These are phyloP conservation scores for Trissoscelio sp. DNA, from an alignment of 2,888 invertebrate species.

Conservation along the genomic window DNA sequence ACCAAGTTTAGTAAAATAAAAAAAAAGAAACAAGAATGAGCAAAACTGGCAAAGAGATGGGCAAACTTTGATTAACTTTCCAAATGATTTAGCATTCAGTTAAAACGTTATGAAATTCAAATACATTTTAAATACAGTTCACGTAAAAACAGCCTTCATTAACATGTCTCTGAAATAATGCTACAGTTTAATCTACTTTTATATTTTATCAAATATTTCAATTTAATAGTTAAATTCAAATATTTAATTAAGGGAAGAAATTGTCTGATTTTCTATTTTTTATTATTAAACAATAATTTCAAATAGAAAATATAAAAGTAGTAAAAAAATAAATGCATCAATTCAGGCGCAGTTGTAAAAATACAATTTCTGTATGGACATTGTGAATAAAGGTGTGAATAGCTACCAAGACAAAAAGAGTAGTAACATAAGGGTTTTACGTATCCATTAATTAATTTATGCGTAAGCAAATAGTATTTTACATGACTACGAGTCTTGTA, in stretches of 20 bases:
- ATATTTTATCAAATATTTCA: constrained; percentile 2
- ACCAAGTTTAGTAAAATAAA: constrained; percentile 43
- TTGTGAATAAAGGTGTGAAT: constrained; percentile 53
- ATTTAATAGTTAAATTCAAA: background rate
- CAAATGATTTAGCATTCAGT: constrained; percentile 40
- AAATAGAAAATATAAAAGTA: constrained; percentile 47
- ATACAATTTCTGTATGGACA: constrained; percentile 33
- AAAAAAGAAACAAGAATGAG: constrained; percentile 37
- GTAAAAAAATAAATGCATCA: constrained; percentile 31
- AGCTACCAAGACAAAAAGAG: constrained; percentile 55
- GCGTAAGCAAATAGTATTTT: constrained; percentile 60
- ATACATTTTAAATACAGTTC: constrained; percentile 26
- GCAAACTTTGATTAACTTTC: constrained; percentile 44
- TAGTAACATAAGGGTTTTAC: constrained; percentile 48
- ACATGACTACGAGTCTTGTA: constrained; percentile 63
- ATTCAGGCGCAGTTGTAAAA: constrained; percentile 23
- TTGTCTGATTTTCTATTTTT: background rate
- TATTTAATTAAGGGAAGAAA: no score
- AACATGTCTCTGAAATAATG: constrained; percentile 15
- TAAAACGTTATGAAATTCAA: constrained; percentile 37
- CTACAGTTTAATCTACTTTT: constrained; percentile 16
- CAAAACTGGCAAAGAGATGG: constrained; percentile 47
- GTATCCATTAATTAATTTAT: constrained; percentile 56
- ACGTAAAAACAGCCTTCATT: constrained; percentile 12
- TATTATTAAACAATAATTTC: background rate